Evolutionary conservation across 2,797 vertebrate species (phyloP).

Genomic region (Meda fulgida): DNA sequence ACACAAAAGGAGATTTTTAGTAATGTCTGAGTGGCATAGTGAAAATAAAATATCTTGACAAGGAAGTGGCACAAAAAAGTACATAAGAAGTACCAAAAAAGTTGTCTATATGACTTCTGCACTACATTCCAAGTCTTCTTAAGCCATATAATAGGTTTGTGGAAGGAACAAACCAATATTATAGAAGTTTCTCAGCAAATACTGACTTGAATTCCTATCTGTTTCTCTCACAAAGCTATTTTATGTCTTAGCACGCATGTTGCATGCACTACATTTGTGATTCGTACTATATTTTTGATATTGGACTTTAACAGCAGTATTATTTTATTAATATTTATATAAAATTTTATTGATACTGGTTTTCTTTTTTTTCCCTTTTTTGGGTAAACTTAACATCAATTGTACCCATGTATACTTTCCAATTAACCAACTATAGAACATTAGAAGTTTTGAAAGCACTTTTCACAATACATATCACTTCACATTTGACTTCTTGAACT

Average conservation of each 20-base stretch:
- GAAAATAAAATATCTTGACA: not conserved
- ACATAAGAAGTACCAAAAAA: not conserved
- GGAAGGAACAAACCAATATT: too few relatives aligned
- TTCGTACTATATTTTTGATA: too few relatives aligned
- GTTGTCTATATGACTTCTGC: not conserved
- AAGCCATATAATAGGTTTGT: not conserved
- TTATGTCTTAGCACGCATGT: not conserved
- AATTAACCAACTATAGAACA: not conserved
- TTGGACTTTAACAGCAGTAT: too few relatives aligned
- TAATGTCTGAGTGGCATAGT: not conserved
- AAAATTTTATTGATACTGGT: not conserved
- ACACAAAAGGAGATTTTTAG: not conserved
- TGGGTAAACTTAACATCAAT: not conserved
- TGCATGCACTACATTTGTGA: too few relatives aligned
- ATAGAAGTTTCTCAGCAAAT: not conserved
- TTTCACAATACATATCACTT: not conserved
- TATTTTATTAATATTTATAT: not conserved
- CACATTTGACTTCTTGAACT: constrained; percentile 2
- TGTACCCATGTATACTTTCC: not conserved
- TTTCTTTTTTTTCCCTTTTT: not conserved
- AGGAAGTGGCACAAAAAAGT: not conserved
- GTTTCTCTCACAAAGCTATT: not conserved
- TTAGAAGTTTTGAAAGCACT: not conserved
- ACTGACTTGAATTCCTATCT: not conserved
- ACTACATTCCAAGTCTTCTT: not conserved